Conservation (phyloP, 1,140 invertebrate genomes). For the Sycophila sp. region DNA sequence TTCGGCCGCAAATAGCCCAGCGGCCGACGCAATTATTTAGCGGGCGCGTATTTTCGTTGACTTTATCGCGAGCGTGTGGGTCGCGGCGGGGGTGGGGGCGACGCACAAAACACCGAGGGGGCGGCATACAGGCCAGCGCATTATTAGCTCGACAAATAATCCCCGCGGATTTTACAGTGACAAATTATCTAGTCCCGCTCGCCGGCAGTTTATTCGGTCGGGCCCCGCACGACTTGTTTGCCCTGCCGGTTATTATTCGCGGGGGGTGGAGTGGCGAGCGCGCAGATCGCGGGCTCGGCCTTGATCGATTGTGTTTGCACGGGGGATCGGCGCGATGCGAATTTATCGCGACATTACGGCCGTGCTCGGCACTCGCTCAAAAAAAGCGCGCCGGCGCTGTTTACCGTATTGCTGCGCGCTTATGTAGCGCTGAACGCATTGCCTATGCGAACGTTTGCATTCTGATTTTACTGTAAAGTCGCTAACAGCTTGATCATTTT, state of each 20-base stretch:
- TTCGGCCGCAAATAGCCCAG: background rate
- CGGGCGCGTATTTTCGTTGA: constrained; percentile 45
- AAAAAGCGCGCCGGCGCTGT: too few relatives aligned
- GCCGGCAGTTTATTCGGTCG: constrained; percentile 52
- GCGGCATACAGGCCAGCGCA: constrained; percentile 40
- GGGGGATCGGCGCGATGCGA: background rate
- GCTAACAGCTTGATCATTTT: too few relatives aligned
- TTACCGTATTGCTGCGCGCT: too few relatives aligned
- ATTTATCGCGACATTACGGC: background rate
- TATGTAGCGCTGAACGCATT: too few relatives aligned
- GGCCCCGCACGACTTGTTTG: constrained; percentile 44
- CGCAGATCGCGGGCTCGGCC: too few relatives aligned
- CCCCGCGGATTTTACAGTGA: constrained; percentile 57
- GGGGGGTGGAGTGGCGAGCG: too few relatives aligned
- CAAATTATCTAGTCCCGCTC: constrained; percentile 55
- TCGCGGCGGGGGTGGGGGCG: constrained; percentile 38
- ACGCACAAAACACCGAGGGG: background rate
- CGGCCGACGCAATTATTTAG: constrained; percentile 50
- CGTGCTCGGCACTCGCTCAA: too few relatives aligned
- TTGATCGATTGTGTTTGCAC: constrained; percentile 28
- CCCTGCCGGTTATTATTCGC: constrained; percentile 28
- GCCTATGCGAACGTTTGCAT: too few relatives aligned
- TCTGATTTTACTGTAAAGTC: too few relatives aligned
- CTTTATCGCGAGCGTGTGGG: constrained; percentile 47
- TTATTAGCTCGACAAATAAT: constrained; percentile 62